Evolutionary conservation across 1,140 invertebrate genomes (phyloP), one percentile per base, ranked within the genome.

Genomic region (Meloidogyne floridensis): DNA sequence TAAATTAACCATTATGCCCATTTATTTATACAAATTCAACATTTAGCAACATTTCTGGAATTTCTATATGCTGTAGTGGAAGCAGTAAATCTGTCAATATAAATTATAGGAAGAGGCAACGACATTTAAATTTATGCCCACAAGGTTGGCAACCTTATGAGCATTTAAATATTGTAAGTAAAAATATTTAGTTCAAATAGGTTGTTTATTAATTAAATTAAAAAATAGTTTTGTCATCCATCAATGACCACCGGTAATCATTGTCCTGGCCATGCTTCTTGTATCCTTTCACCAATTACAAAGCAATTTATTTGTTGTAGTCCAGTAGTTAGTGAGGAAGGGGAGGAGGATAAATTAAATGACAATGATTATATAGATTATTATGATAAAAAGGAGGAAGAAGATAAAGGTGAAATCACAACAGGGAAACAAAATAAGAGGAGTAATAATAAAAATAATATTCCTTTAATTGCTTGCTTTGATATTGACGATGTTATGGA

Each of bases 41-140:
- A 43, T 85, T 73, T 59, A 86, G 84, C 75, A 87, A 86, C 59
- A 79, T 87, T 75, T 83, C 87, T 5, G 87, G 87, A 18, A 75
- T 78, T 10, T 81, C 42, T 54, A 87, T 87, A 47, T 87, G 86
- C 69, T 87, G 86, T 65, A 76, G 18, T 15, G 70, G 75, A 42
- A 74, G 47, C 10, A 43, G 42, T 15, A 73, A 69, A 20, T 10
- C 47, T 15, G 13, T 15, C 6, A 65, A n/a, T 65, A 0, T 11
- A 65, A 65, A 65, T 65, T 5, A 65, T 65, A 15, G 51, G 4
- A 59, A 56, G 10, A 20, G 78, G 15, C 51, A 69, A 20, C 32
- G n/a, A 42, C 65, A 56, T 3, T 51, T 47, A 15, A 85, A 84
- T 32, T 51, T 85, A 47, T 85, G 84, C 56, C 84, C 84, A 7